These are phyloP conservation scores for Campaea margaritaria DNA, from an alignment of 2,888 invertebrate genomes.

Conservation along the genomic window DNA sequence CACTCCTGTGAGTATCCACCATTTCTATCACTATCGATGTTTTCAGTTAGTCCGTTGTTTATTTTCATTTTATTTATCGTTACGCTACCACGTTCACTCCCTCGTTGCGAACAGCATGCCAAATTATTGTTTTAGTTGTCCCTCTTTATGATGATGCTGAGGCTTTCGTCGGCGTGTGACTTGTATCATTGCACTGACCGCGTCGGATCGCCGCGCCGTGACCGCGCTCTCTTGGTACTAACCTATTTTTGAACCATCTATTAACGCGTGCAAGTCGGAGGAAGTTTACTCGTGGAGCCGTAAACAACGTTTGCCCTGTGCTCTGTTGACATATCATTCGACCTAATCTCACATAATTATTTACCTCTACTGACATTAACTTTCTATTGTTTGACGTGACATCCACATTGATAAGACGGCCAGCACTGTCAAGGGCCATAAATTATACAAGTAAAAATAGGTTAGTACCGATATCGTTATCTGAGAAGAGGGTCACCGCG, in stretches of 20 bases:
- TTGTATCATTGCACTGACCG: constrained; percentile 80
- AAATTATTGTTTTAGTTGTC: constrained; percentile 80
- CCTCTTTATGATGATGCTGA: constrained; percentile 81
- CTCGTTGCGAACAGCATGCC: constrained; percentile 85
- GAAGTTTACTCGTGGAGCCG: constrained; percentile 9
- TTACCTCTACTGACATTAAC: not conserved
- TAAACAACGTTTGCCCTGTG: constrained; percentile 25
- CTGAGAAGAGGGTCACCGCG: constrained; percentile 71
- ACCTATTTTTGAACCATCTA: constrained; percentile 69
- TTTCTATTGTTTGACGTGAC: constrained; percentile 15
- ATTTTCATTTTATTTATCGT: constrained; percentile 74
- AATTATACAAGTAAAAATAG: constrained; percentile 53
- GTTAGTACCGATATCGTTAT: constrained; percentile 73
- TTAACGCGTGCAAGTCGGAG: constrained; percentile 32
- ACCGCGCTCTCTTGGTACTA: constrained; percentile 78
- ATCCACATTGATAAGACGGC: constrained; percentile 7
- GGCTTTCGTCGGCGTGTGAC: constrained; percentile 86
- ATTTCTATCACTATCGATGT: constrained; percentile 69
- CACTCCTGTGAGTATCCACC: constrained; percentile 78
- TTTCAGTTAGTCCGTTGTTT: constrained; percentile 73
- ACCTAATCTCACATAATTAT: constrained; percentile 12
- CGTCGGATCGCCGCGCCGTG: constrained; percentile 79
- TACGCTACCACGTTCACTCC: constrained; percentile 84
- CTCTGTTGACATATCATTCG: constrained; percentile 8
- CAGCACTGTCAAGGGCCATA: constrained; percentile 11